Evolutionary conservation across 2,113 vertebrate genomes (phyloP).

Genomic region (Scophthalmus maximus): DNA sequence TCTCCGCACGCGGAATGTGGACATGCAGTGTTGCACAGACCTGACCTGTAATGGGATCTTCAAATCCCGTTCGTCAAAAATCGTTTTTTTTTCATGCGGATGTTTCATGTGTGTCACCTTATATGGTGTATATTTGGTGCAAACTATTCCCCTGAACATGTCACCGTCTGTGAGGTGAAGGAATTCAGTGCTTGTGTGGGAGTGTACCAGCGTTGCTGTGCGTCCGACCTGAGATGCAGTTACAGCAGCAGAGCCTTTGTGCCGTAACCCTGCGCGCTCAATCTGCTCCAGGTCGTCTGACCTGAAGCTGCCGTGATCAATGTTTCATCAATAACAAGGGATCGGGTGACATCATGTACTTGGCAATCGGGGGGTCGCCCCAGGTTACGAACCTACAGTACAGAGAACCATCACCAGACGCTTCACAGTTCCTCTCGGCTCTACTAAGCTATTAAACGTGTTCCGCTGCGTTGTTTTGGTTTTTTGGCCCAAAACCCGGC

Average conservation of each 20-base stretch:
- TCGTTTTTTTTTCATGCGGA: background rate
- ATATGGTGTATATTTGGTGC: too few relatives aligned
- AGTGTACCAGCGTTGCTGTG: too few relatives aligned
- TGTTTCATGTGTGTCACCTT: background rate
- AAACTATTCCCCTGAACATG: too few relatives aligned
- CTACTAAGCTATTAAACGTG: background rate
- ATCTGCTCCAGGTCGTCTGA: too few relatives aligned
- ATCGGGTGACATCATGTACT: background rate
- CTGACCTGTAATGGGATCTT: too few relatives aligned
- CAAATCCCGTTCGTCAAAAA: too few relatives aligned
- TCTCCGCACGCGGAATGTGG: background rate
- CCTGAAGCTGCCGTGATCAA: background rate
- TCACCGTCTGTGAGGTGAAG: too few relatives aligned
- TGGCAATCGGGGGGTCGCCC: background rate
- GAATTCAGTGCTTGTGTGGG: too few relatives aligned
- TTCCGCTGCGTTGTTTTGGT: background rate
- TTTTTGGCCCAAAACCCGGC: background rate
- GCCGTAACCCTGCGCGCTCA: too few relatives aligned
- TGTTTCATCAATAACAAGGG: background rate
- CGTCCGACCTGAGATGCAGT: too few relatives aligned
- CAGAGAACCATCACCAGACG: background rate
- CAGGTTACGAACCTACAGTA: background rate
- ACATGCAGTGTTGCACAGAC: too few relatives aligned
- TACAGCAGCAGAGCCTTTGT: too few relatives aligned
- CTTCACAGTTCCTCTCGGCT: background rate